Evolutionary conservation across 2,113 vertebrate species (phyloP), one percentile per base, ranked within the genome.

Genomic region (Pangasianodon gigas): DNA sequence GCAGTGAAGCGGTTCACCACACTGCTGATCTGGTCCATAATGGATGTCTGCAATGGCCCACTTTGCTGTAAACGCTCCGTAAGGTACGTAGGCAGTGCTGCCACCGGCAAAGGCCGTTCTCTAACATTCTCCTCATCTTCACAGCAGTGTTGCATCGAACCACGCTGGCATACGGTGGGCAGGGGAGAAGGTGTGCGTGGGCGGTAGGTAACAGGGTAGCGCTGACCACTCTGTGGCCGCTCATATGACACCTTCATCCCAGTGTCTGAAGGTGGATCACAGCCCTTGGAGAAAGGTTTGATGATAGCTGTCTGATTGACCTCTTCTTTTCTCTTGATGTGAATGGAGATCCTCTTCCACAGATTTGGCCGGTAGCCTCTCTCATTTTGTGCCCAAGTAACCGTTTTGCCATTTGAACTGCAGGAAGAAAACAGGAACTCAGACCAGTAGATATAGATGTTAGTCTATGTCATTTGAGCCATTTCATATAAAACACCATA

Each of bases 21-120:
- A 3, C 97, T 97, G 94, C 98, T 99, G 95, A 99, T 99, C 93
- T 99, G 98, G 93, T 99, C 98, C 98, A 99, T 97, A 91, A 99
- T 96, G 48, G 97, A 97, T 11, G 97, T 97, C 95, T 97, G 98
- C 69, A 97, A 96, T 9, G 97, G 97, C 90, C 96, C 96, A 84
- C 96, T 95, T 60, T 94, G 52, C 86, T 96, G 96, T 1, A 96
- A 91, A 60, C 94, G 95, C 89, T 98, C 97, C 0, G 97, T 95
- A 67, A 95, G 93, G 86, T 96, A 96, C 0, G 97, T 94, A 0
- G 97, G 96, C 52, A 94, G 84, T 14, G 91, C 90, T 14, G 89
- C 89, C 6, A 87, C 91, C 2, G 88, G 77, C 3, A 86, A 65
- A 7, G 87, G 86, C 2, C 74, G 69, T 52, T 94, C 95, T 48